Evolutionary conservation across 2,113 vertebrate species (phyloP).

Genomic region (Desmodus rotundus): DNA sequence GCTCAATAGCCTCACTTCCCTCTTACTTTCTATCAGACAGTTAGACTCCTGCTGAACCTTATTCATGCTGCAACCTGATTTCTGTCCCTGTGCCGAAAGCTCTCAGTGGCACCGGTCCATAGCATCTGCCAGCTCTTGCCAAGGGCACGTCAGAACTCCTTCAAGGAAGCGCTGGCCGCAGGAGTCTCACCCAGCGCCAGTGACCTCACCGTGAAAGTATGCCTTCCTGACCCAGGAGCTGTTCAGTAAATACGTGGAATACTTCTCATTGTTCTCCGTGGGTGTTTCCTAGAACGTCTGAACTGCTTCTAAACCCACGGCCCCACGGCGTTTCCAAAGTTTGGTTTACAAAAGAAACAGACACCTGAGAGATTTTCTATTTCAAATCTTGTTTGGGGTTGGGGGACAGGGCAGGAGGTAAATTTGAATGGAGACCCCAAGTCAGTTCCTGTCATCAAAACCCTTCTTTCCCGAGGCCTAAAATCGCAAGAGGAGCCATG

Average conservation of each 20-base stretch:
- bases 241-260: slow-evolving; percentile 73
- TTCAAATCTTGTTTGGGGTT: background rate
- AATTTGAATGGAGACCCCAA: background rate
- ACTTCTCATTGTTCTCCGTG: slow-evolving; percentile 76
- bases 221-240: slow-evolving; percentile 74
- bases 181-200: slow-evolving; percentile 74
- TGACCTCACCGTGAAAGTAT: slow-evolving; percentile 77
- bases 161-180: slow-evolving; percentile 71
- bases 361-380: slow-evolving; percentile 1
- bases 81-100: slow-evolving; percentile 76
- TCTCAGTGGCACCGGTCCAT: slow-evolving; percentile 76
- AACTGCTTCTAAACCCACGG: slow-evolving; percentile 67
- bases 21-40: slow-evolving; percentile 64
- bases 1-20: slow-evolving; percentile 75
- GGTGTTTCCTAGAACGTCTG: slow-evolving; percentile 69
- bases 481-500: background rate
- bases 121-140: slow-evolving; percentile 73
- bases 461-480: background rate
- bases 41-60: slow-evolving; percentile 71
- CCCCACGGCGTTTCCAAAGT: slow-evolving; percentile 55
- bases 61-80: slow-evolving; percentile 79
- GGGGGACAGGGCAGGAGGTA: background rate
- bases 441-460: background rate
- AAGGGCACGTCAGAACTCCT: slow-evolving; percentile 79
- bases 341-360: slow-evolving; percentile 52